A percentile compares a stretch with the other conserved stretches of the same genome.
Conservation (phyloP, 2,113 vertebrate genomes). For the Shinisaurus crocodilurus region DNA sequence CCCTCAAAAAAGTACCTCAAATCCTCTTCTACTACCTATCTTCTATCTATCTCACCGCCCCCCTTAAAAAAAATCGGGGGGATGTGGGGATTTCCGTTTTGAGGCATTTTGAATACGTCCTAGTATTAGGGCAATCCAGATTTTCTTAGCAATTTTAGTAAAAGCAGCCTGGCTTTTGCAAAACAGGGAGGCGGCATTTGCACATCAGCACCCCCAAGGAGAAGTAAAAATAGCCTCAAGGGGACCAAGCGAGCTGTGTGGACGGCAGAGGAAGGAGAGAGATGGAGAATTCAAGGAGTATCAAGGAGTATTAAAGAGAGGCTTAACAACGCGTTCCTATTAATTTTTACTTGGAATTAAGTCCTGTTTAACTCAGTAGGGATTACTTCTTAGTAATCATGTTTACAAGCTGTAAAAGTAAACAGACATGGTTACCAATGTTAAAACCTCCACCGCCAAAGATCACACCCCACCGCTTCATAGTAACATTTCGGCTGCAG, state of each 20-base stretch:
- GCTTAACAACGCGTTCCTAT: neutral
- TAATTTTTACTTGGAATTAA: neutral
- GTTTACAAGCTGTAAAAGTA: neutral
- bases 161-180: neutral
- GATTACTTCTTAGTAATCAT: neutral
- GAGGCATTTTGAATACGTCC: neutral
- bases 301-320: neutral
- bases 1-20: too few relatives aligned
- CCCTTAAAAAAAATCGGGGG: neutral
- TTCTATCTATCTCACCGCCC: too few relatives aligned
- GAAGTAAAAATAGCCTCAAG: neutral
- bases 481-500: neutral
- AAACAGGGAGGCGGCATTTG: neutral
- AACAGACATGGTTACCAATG: neutral
- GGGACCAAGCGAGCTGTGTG: too few relatives aligned
- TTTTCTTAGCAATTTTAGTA: neutral
- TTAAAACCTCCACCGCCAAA: neutral
- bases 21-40: too few relatives aligned
- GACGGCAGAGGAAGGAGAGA: too few relatives aligned
- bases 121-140: neutral
- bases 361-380: neutral
- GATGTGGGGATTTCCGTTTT: neutral
- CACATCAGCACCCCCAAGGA: neutral
- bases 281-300: neutral
- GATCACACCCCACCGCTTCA: neutral